Conservation (phyloP, 2,888 invertebrate genomes). For the Conomelus anceps region DNA sequence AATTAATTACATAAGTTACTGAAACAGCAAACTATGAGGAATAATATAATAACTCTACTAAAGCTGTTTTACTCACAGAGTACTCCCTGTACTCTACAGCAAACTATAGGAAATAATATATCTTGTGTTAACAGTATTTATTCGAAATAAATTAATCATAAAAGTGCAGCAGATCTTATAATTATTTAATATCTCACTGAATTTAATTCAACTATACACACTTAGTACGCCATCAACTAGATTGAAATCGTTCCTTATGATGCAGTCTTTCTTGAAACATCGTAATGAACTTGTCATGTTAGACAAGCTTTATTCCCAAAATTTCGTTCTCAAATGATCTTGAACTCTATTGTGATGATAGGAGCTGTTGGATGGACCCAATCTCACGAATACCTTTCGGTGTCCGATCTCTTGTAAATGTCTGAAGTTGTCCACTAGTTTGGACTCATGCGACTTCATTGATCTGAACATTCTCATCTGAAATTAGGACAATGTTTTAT, state of each 20-base stretch:
- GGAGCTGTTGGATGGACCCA: constrained; percentile 26
- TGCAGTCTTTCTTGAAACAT: neutral
- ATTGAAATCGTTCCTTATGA: neutral
- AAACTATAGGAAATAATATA: no score
- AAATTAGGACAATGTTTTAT: constrained; percentile 32
- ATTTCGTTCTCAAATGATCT: neutral
- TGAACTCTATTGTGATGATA: neutral
- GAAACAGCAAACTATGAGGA: no score
- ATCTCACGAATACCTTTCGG: constrained; percentile 57
- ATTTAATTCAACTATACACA: neutral
- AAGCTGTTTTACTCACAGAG: no score
- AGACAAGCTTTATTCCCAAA: neutral
- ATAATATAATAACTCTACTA: no score
- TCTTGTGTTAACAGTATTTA: no score
- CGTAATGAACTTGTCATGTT: neutral
- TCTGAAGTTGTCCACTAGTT: constrained; percentile 65
- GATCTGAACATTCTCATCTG: constrained; percentile 59
- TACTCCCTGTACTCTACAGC: no score
- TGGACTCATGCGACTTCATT: constrained; percentile 53
- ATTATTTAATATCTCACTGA: neutral
- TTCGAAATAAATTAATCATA: neutral
- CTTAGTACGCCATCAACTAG: no score
- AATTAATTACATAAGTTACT: no score
- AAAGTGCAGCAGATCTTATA: neutral
- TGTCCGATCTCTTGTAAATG: constrained; percentile 59